Evolutionary conservation across 2,113 vertebrate species (phyloP).

Genomic region (Ictalurus furcatus): DNA sequence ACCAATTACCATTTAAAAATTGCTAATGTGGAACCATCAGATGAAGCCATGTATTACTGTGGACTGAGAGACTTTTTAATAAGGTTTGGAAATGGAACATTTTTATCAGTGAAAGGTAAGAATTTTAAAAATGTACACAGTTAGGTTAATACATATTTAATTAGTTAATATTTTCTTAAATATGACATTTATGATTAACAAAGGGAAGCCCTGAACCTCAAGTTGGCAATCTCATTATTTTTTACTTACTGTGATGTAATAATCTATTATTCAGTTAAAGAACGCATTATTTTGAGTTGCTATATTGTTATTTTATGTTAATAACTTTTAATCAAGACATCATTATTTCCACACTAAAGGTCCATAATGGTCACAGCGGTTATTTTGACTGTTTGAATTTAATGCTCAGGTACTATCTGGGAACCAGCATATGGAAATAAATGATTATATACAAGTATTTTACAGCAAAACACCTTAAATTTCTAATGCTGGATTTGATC

Average conservation of each 20-base stretch:
- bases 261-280: background rate
- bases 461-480: background rate
- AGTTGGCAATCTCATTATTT: too few species aligned
- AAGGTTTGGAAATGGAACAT: conserved; percentile 34
- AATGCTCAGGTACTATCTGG: background rate
- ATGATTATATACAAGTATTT: background rate
- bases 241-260: too few species aligned
- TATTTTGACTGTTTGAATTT: too few species aligned
- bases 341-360: too few species aligned
- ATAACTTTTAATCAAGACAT: too few species aligned
- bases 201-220: background rate
- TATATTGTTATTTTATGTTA: too few species aligned
- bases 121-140: background rate
- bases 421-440: background rate
- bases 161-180: background rate
- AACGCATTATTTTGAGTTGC: too few species aligned
- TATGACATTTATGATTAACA: background rate
- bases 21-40: background rate
- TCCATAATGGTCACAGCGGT: too few species aligned
- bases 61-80: background rate
- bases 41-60: conserved; percentile 17
- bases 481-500: too few species aligned
- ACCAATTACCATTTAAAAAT: background rate
- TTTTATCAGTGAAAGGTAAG: conserved; percentile 34
- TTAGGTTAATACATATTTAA: background rate